Evolutionary conservation across 2,797 vertebrate genomes (phyloP).

Genomic region (Pipistrellus nathusii): DNA sequence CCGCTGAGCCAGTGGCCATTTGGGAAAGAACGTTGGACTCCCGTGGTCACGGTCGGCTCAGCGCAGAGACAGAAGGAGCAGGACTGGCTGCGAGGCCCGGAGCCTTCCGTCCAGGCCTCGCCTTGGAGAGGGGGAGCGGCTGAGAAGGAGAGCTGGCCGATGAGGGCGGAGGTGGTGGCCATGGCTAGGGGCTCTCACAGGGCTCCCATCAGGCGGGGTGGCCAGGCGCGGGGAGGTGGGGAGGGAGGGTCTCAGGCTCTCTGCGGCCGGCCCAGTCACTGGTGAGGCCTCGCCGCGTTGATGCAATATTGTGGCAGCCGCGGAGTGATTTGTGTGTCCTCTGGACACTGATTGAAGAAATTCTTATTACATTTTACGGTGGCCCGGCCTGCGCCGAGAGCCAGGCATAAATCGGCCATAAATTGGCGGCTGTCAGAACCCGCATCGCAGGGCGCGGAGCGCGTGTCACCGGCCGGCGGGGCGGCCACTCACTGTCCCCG

Average conservation of each 20-base stretch:
- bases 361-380: conserved; percentile 91
- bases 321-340: conserved; percentile 90
- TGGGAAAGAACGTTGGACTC: neutral
- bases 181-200: conserved; percentile 77
- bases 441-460: conserved; percentile 88
- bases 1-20: neutral
- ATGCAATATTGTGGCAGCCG: conserved; percentile 88
- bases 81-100: neutral
- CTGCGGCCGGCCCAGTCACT: conserved; percentile 86
- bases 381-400: conserved; percentile 89
- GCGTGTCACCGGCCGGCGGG: conserved; percentile 82
- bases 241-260: conserved; percentile 58
- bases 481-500: no score
- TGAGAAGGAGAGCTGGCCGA: conserved; percentile 60
- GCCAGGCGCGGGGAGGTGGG: neutral
- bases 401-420: conserved; percentile 90
- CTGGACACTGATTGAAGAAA: conserved; percentile 91
- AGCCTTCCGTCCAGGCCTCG: neutral
- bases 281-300: conserved; percentile 87
- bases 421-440: conserved; percentile 89
- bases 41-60: no score
- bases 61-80: no score
- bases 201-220: conserved; percentile 67
- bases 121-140: no score
- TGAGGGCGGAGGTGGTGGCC: conserved; percentile 74